Percentiles rank a stretch among this genome's conserved stretches.
Conservation (phyloP, 2,888 invertebrate species). For the Griposia aprilina region DNA sequence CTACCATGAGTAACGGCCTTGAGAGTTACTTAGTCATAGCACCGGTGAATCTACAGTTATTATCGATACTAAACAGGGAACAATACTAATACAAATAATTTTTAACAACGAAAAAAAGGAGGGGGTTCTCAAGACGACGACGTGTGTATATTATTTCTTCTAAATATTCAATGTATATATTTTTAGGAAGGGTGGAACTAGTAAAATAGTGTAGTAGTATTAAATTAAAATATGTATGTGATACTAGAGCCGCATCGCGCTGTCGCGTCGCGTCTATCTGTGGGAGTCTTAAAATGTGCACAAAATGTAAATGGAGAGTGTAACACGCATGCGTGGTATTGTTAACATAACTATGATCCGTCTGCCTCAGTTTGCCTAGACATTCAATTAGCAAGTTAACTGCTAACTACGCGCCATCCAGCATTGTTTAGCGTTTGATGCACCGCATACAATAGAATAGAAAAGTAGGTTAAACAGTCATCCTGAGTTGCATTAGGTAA, state of each 20-base stretch:
- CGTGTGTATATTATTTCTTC: too few relatives aligned
- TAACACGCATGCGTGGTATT: constrained; percentile 28
- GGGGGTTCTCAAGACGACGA: too few relatives aligned
- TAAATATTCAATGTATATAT: too few relatives aligned
- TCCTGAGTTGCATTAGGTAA: not conserved
- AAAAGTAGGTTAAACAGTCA: too few relatives aligned
- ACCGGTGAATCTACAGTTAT: constrained; percentile 19
- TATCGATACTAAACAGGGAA: too few relatives aligned
- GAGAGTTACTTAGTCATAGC: constrained; percentile 35
- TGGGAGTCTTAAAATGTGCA: constrained; percentile 16
- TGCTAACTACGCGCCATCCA: constrained; percentile 34
- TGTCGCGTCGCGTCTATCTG: too few relatives aligned
- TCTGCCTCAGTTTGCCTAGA: constrained; percentile 48
- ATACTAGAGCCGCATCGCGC: too few relatives aligned
- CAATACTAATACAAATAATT: not conserved
- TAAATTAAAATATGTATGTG: too few relatives aligned
- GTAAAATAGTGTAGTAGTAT: too few relatives aligned
- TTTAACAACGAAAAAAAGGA: not conserved
- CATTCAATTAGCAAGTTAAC: constrained; percentile 48
- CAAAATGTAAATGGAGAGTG: constrained; percentile 36
- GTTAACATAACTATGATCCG: constrained; percentile 22
- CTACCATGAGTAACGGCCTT: constrained; percentile 55
- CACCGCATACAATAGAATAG: not conserved
- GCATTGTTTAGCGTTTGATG: constrained; percentile 31
- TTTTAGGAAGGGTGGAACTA: too few relatives aligned